Evolutionary conservation across 2,797 vertebrate species (phyloP), one percentile per base, ranked within the genome.

Genomic region (Manis pentadactyla): DNA sequence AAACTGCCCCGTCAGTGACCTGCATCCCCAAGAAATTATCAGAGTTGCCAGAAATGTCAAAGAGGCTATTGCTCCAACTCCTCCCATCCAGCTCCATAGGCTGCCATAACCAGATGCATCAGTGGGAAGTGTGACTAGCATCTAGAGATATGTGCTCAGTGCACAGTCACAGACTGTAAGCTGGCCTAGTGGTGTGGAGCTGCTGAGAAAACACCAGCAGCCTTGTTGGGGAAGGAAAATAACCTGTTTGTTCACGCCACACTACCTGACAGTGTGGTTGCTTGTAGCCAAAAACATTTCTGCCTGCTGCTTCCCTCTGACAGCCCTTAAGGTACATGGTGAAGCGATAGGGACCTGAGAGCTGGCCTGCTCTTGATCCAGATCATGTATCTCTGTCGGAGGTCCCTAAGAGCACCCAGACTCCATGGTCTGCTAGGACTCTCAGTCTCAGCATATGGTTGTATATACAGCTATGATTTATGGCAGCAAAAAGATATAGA

Each of bases 231-330:
- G 63, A n/a, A 57, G 69, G 42, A 63, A 66, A 81, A 37, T 17
- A 49, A 81, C 51, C 7, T 59, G 29, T 92, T 87, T 75, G 27
- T 63, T 90, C 51, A 39, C 37, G 27, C 21, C n/a, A 51, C 49
- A 4, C 87, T 90, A 63, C 21, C 55, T 29, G 63, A 77, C 59
- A 59, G 17, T 95, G 18, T 77, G 69, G 66, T 90, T 61, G 66
- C 39, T 71, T 86, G 17, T 12, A 95, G 39, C 46, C 46, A 25
- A 69, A 95, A 97, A 29, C 74, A 49, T 79, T 94, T 86, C 78
- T 87, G 46, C 29, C 23, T 31, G 12, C 14, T 42, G 46, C 88
- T 87, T 92, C 49, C 55, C 37, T 82, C 77, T 66, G 82, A 61
- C 19, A 87, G 68, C 69, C 51, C 27, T 93, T 96, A 93, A 68